Conservation (phyloP, 37 sponge, comb jelly and placozoan species). For the Tethya wilhelma region DNA sequence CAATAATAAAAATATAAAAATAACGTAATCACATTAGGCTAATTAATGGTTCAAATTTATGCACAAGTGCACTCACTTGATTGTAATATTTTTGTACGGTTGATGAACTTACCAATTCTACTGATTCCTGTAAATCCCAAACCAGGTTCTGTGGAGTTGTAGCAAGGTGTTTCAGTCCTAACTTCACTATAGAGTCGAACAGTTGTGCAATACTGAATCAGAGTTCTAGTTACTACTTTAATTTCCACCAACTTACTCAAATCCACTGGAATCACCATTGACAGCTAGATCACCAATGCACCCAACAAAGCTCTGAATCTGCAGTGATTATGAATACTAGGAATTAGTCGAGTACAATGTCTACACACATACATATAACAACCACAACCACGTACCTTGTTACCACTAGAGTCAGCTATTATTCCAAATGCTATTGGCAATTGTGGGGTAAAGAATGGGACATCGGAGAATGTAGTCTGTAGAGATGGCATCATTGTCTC, state of each 20-base stretch:
- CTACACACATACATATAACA: not conserved
- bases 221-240: not conserved
- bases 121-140: constrained; percentile 36
- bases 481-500: not conserved
- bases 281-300: constrained; percentile 27
- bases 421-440: constrained; percentile 34
- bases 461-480: not conserved
- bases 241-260: constrained; percentile 10
- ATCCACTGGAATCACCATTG: constrained; percentile 30
- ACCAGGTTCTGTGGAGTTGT: constrained; percentile 30
- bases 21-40: not conserved
- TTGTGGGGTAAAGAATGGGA: constrained; percentile 11
- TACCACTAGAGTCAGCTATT: not conserved
- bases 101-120: constrained; percentile 8
- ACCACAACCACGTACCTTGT: not conserved
- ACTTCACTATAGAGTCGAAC: not conserved
- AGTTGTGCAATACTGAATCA: too few relatives aligned
- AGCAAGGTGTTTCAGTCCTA: constrained; percentile 31
- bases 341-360: not conserved
- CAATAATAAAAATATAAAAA: not conserved
- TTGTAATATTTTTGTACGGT: not conserved
- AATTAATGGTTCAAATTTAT: not conserved
- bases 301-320: constrained; percentile 51
- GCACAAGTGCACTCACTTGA: not conserved
- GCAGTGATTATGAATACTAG: not conserved